Percentiles rank a stretch among this genome's conserved stretches.
Conservation (phyloP, 2,888 invertebrate genomes). For the Ceratothoa steindachneri region DNA sequence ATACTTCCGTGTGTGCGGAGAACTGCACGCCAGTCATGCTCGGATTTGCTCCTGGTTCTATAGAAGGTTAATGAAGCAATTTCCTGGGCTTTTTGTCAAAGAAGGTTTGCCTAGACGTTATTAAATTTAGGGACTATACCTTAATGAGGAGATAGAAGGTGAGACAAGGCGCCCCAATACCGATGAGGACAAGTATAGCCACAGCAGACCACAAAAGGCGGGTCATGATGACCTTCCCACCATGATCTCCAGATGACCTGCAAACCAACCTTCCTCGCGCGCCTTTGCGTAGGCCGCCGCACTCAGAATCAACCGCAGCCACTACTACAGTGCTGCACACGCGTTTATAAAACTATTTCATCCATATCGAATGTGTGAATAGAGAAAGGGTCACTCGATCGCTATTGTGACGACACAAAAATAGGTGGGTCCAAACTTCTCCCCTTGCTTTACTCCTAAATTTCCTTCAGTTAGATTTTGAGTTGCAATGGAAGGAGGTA, state of each 20-base stretch:
- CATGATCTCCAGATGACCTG: slow-evolving; percentile 18
- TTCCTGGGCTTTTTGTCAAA: too few relatives aligned
- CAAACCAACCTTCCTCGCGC: neutral
- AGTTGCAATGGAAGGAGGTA: neutral
- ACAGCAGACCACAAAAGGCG: slow-evolving; percentile 27
- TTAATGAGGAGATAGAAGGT: slow-evolving; percentile 41
- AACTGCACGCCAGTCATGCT: too few relatives aligned
- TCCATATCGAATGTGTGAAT: neutral
- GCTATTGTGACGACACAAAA: too few relatives aligned
- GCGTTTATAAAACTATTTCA: neutral
- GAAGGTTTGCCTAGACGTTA: too few relatives aligned
- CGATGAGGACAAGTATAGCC: slow-evolving; percentile 23
- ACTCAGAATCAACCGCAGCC: neutral
- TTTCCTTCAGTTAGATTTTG: too few relatives aligned
- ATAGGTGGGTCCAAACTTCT: too few relatives aligned
- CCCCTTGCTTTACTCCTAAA: too few relatives aligned
- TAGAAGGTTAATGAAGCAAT: too few relatives aligned
- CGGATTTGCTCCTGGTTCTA: too few relatives aligned
- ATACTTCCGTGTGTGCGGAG: too few relatives aligned
- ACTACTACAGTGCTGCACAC: neutral
- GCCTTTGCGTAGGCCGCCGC: neutral
- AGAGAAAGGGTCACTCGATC: too few relatives aligned
- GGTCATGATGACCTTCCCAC: slow-evolving; percentile 26
- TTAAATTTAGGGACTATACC: slow-evolving; percentile 21
- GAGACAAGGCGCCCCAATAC: slow-evolving; percentile 32